Percentiles rank a stretch among this genome's conserved stretches.
Evolutionary conservation across 1,140 invertebrate species (phyloP).

Genomic region (Aradophagus sp.): DNA sequence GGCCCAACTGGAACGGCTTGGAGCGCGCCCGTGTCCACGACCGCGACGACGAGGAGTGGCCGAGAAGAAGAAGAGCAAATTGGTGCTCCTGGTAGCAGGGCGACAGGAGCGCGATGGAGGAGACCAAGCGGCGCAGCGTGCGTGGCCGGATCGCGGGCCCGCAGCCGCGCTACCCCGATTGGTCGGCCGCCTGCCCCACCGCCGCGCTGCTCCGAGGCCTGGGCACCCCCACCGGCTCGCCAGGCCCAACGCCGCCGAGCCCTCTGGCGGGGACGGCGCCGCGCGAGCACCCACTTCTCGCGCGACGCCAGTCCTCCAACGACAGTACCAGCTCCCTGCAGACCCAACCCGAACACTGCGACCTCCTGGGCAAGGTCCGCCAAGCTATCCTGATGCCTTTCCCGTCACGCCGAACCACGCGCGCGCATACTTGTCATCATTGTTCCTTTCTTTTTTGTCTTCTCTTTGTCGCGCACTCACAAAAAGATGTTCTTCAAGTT

Average conservation of each 20-base stretch:
- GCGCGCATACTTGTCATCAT: no score
- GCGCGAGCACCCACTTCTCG: conserved; percentile 56
- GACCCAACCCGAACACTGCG: conserved; percentile 68
- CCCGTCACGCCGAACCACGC: neutral
- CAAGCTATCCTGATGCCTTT: conserved; percentile 54
- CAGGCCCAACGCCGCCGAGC: conserved; percentile 23
- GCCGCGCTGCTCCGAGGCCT: conserved; percentile 37
- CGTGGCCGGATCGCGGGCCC: conserved; percentile 53
- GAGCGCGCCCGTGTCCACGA: conserved; percentile 36
- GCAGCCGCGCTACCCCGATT: conserved; percentile 59
- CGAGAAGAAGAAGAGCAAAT: conserved; percentile 76
- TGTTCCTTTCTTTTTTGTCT: no score
- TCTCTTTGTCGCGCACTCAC: no score
- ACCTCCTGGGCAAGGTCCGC: conserved; percentile 71
- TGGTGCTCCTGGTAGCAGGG: conserved; percentile 72
- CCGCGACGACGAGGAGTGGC: conserved; percentile 67
- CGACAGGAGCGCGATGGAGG: conserved; percentile 65
- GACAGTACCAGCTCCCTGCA: conserved; percentile 61
- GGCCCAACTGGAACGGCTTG: conserved; percentile 45
- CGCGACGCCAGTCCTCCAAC: conserved; percentile 63
- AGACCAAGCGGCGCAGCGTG: conserved; percentile 54
- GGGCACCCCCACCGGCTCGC: conserved; percentile 47
- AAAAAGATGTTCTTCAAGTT: no score
- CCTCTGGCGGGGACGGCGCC: conserved; percentile 24
- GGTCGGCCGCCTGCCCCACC: conserved; percentile 45